These are phyloP conservation scores for Leptopilina myrica DNA, from an alignment of 2,888 invertebrate species.

Conservation along the genomic window DNA sequence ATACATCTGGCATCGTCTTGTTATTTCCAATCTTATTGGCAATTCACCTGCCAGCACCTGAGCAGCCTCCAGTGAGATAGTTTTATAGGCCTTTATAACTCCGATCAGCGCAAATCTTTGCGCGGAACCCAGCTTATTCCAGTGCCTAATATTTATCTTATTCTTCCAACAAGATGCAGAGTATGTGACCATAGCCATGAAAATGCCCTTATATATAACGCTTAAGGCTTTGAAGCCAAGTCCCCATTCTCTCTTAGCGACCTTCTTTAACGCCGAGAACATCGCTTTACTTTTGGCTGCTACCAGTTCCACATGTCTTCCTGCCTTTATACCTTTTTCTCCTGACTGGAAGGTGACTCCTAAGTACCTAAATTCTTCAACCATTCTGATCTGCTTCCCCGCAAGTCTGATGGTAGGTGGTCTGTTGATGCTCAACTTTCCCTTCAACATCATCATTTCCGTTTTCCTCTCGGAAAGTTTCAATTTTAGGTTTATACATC, in stretches of 20 bases:
- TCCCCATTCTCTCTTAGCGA: slow-evolving; percentile 50
- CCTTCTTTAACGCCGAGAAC: not conserved
- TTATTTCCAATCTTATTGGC: not conserved
- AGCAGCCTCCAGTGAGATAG: slow-evolving; percentile 38
- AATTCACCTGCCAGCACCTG: slow-evolving; percentile 4
- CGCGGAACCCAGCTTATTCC: not conserved
- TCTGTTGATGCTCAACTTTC: no score
- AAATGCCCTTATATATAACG: slow-evolving; percentile 47
- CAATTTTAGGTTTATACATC: not conserved
- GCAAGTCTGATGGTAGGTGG: no score
- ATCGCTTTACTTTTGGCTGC: not conserved
- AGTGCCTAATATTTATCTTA: not conserved
- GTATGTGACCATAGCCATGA: slow-evolving; percentile 48
- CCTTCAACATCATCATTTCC: not conserved
- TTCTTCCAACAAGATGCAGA: slow-evolving; percentile 47
- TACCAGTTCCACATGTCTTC: no score
- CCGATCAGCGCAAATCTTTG: slow-evolving; percentile 43
- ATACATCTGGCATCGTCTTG: not conserved
- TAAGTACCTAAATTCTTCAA: no score
- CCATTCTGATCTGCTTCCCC: no score
- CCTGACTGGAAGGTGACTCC: no score
- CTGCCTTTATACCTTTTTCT: no score
- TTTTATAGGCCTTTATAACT: slow-evolving; percentile 33
- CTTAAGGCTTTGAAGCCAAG: slow-evolving; percentile 39
- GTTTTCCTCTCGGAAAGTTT: not conserved